These are phyloP conservation scores for Margaritifera margaritifera DNA, from an alignment of 2,888 invertebrate species.

Conservation along the genomic window DNA sequence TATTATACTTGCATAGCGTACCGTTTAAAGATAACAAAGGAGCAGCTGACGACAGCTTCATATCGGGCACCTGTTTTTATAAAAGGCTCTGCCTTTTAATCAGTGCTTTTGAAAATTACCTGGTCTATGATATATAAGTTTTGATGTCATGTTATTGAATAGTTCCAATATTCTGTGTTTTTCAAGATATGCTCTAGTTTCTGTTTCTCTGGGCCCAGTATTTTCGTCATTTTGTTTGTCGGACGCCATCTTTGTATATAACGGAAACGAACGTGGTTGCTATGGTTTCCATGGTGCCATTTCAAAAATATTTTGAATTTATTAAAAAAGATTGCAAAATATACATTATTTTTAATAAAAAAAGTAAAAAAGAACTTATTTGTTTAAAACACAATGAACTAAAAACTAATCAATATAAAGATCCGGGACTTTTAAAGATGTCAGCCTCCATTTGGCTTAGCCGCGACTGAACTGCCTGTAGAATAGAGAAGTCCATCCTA, in stretches of 20 bases:
- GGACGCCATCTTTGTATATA: slow-evolving; percentile 31
- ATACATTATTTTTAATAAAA: background rate
- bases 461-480: no score
- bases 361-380: no score
- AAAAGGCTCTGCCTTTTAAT: no score
- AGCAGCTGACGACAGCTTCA: no score
- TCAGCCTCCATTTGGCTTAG: slow-evolving; percentile 9
- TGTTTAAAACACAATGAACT: no score
- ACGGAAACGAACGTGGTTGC: slow-evolving; percentile 22
- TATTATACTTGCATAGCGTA: no score
- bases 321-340: background rate
- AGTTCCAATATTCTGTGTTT: slow-evolving; percentile 65
- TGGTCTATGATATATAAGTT: slow-evolving; percentile 68
- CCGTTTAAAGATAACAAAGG: no score
- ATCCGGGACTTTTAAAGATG: slow-evolving; percentile 28
- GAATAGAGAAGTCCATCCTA: no score
- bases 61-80: no score
- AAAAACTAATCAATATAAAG: background rate
- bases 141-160: slow-evolving; percentile 67
- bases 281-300: background rate
- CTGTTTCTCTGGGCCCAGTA: slow-evolving; percentile 44
- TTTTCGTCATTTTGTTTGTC: slow-evolving; percentile 23
- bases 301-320: background rate
- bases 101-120: slow-evolving; percentile 38
- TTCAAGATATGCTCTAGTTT: slow-evolving; percentile 62